Conservation (phyloP, 1,140 invertebrate genomes). For the Macrobrachium nipponense region DNA sequence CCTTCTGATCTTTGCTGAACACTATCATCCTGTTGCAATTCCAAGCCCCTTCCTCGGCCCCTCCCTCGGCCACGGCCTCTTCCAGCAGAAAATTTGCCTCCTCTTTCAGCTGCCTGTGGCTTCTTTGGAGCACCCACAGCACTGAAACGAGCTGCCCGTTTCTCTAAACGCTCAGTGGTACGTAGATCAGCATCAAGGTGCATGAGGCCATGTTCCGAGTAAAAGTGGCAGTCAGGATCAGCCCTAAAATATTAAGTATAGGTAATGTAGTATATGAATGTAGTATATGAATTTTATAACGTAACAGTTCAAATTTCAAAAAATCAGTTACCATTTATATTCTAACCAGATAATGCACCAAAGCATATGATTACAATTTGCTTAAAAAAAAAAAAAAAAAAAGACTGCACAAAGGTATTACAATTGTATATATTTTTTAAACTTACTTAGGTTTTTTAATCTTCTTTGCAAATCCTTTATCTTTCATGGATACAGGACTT, state of each 20-base stretch:
- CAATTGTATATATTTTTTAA: neutral
- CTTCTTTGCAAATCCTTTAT: conserved; percentile 50
- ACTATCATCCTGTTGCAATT: too few relatives aligned
- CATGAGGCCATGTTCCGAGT: conserved; percentile 76
- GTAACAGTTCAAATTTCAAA: too few relatives aligned
- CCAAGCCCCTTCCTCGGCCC: neutral
- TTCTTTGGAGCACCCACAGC: conserved; percentile 65
- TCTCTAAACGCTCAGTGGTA: conserved; percentile 68
- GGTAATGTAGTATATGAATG: too few relatives aligned
- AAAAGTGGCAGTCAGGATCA: conserved; percentile 72
- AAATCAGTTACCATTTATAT: too few relatives aligned
- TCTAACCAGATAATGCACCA: too few relatives aligned
- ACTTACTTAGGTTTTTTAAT: conserved; percentile 58
- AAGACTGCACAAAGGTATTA: neutral
- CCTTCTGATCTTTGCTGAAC: too few relatives aligned
- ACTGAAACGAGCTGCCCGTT: conserved; percentile 84
- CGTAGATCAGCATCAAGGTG: conserved; percentile 67
- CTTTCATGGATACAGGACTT: conserved; percentile 37
- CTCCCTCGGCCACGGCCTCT: conserved; percentile 68
- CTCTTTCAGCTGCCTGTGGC: conserved; percentile 64
- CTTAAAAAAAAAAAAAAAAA: too few relatives aligned
- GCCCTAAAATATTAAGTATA: neutral
- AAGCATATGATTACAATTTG: too few relatives aligned
- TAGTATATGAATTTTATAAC: too few relatives aligned
- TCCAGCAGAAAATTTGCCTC: conserved; percentile 66